Percentiles rank a stretch among this genome's conserved stretches.
Evolutionary conservation across 2,888 invertebrate genomes (phyloP).

Genomic region (Drosophila anomalata): DNA sequence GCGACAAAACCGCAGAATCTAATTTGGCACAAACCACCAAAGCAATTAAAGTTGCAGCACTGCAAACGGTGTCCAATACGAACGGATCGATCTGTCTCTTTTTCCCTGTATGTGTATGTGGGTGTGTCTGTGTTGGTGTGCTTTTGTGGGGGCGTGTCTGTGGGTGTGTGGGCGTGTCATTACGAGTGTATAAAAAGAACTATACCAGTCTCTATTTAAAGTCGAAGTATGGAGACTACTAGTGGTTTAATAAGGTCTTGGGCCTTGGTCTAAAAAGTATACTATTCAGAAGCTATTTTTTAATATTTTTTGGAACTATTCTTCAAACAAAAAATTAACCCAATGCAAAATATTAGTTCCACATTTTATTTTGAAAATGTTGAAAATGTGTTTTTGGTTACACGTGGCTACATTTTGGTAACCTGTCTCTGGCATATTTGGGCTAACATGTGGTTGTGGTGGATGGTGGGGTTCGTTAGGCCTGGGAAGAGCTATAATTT

Average conservation of each 20-base stretch:
- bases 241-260: background rate
- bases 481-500: constrained; percentile 58
- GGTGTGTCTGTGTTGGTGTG: constrained; percentile 4
- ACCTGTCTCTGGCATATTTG: constrained; percentile 60
- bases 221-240: background rate
- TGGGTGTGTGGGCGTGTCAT: constrained; percentile 4
- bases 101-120: background rate
- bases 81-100: constrained; percentile 38
- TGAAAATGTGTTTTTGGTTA: constrained; percentile 22
- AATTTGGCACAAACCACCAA: constrained; percentile 78
- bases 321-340: constrained; percentile 11
- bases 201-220: background rate
- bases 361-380: constrained; percentile 32
- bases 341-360: background rate
- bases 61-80: constrained; percentile 48
- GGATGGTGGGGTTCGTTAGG: constrained; percentile 1
- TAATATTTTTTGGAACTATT: background rate
- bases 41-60: constrained; percentile 79
- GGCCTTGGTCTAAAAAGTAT: background rate
- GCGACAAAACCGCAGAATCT: constrained; percentile 76
- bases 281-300: too few relatives aligned
- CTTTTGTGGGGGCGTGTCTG: background rate
- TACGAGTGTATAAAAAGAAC: constrained; percentile 16
- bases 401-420: constrained; percentile 18
- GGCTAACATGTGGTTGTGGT: constrained; percentile 58